A percentile compares a stretch with the other conserved stretches of the same genome.
These are phyloP conservation scores for Psophia crepitans DNA, from an alignment of 2,113 vertebrate species.

Conservation along the genomic window DNA sequence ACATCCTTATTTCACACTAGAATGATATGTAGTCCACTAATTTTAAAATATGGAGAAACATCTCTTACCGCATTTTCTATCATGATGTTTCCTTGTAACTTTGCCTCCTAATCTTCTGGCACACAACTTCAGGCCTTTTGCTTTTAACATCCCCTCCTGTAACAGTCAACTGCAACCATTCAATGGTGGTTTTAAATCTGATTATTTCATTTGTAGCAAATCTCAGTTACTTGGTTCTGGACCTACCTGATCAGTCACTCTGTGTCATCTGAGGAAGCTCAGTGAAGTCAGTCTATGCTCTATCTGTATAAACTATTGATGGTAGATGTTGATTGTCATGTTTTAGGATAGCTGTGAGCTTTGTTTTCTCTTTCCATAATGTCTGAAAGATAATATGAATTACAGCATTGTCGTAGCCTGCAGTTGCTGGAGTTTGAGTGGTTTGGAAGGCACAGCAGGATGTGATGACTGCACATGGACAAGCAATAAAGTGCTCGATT, in stretches of 20 bases:
- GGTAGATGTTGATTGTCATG: background rate
- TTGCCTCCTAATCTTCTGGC: background rate
- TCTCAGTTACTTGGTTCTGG: background rate
- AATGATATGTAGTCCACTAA: background rate
- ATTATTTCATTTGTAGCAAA: background rate
- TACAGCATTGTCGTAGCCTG: background rate
- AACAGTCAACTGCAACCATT: background rate
- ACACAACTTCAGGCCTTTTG: background rate
- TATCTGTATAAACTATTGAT: background rate
- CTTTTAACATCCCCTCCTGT: background rate
- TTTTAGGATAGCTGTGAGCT: background rate
- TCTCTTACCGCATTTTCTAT: background rate
- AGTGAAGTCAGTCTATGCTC: accelerated
- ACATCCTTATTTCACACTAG: background rate
- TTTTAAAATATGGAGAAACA: background rate
- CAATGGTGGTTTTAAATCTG: background rate
- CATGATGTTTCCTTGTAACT: background rate
- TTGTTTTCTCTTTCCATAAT: background rate
- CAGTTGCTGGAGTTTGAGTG: background rate
- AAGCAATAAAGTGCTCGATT: background rate
- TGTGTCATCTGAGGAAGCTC: background rate
- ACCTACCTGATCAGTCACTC: background rate
- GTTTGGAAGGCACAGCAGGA: background rate
- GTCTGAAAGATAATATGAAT: background rate
- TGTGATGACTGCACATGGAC: background rate